Evolutionary conservation across 2,888 invertebrate species (phyloP), one percentile per base, ranked within the genome.

Genomic region (Macropis europaea): DNA sequence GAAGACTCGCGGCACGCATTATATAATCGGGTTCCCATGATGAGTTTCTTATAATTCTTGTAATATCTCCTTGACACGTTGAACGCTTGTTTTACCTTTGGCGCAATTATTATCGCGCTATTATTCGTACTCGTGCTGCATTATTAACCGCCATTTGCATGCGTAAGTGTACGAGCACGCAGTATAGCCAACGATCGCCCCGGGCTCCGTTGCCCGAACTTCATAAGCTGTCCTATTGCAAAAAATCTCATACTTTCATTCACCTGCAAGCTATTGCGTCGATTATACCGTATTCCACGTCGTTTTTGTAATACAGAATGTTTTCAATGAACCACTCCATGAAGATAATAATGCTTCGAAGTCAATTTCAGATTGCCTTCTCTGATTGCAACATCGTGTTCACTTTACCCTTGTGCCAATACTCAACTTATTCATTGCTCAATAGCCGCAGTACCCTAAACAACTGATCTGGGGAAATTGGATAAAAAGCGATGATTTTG

Each of bases 101-200:
- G 43, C 60, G 36, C 50, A 50, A 62, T 68, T 40, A 50, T 61
- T 60, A 50, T 50, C 56, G 54, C 24, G 40, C 60, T 52, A 34
- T 67, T 61, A 61, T 61, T 53, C 54, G 32, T 24, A 53, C 15
- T 26, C 50, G 42, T 36, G 61, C 13, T 50, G 24, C 56, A 43
- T 68, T 61, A 62, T 68, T 62, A 62, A 68, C 54, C 61, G 28
- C 45, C 52, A 68, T 68, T 56, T 62, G 61, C 68, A 68, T 68
- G 54, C 54, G 42, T 54, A 47, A 61, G 54, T 26, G 36, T n/a
- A 15, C 15, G 11, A 7, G 36, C 50, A 48, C 22, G 45, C 43
- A 17, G 26, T 28, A 11, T 19, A 15, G 15, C 17, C 32, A 53
- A 62, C 56, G 42, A 64, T 64, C 56, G 64, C 64, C 64, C 7